Evolutionary conservation across 2,888 invertebrate genomes (phyloP), one percentile per base, ranked within the genome.

Genomic region (Lottia scabra): DNA sequence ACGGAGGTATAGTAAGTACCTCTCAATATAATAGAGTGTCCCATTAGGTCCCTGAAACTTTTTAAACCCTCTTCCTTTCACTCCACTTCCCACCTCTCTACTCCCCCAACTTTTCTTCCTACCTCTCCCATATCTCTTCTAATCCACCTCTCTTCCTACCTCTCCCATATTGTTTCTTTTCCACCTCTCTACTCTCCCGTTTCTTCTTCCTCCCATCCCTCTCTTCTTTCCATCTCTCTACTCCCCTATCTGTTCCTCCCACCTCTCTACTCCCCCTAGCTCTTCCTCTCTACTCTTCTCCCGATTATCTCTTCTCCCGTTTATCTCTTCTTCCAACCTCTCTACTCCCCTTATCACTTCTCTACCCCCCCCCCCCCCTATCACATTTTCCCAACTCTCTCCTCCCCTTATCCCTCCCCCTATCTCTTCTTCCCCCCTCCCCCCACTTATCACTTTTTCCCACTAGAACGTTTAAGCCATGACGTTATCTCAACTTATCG

Each of bases 71-170:
- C n/a, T n/a, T n/a, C n/a, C n/a, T n/a, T n/a, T n/a, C n/a, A n/a
- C n/a, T n/a, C n/a, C n/a, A n/a, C n/a, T n/a, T n/a, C n/a, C n/a
- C n/a, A n/a, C n/a, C n/a, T n/a, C n/a, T n/a, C n/a, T n/a, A n/a
- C n/a, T n/a, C n/a, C n/a, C n/a, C n/a, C n/a, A n/a, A n/a, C n/a
- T n/a, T n/a, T n/a, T n/a, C n/a, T 45, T 27, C 27, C 26, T 44
- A 10, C 19, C 43, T 19, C 64, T 1, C 43, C 64, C 64, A 15
- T 19, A 63, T 63, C 27, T 38, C 69, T 69, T 5, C 46, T 13
- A 63, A 3, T 63, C 63, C 63, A 6, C 63, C 69, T 69, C 30
- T 69, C 69, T 69, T 19, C 38, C 30, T 63, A 10, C 8, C 38
- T 8, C 5, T n/a, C 65, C 26, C 30, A 12, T 63, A 15, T 63